These are phyloP conservation scores for Metopolophium dirhodum DNA, from an alignment of 1,140 invertebrate species.

Conservation along the genomic window DNA sequence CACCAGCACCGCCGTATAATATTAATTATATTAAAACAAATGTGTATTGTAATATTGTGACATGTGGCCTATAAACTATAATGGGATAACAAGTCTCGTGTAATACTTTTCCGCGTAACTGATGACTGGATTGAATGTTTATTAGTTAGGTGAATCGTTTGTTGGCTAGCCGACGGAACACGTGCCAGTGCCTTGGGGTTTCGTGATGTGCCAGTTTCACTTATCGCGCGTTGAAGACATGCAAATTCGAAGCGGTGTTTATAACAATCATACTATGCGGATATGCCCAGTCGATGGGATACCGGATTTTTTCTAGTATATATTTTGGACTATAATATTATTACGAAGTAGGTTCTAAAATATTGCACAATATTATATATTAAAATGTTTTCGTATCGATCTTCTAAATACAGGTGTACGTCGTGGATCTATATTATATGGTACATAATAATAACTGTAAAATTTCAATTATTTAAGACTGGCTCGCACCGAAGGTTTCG, in stretches of 20 bases:
- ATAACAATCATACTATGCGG: neutral
- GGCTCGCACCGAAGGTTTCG: neutral
- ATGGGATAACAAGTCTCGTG: conserved; percentile 29
- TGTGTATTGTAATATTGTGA: neutral
- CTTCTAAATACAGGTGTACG: neutral
- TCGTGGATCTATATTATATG: neutral
- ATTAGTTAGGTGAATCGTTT: conserved; percentile 18
- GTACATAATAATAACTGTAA: neutral
- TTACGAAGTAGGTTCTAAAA: neutral
- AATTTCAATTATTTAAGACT: neutral
- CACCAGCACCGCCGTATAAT: neutral
- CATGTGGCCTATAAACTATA: conserved; percentile 10
- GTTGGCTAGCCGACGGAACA: conserved; percentile 16
- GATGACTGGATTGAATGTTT: conserved; percentile 11
- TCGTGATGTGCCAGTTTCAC: neutral
- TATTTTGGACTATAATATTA: neutral
- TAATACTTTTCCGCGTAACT: conserved; percentile 30
- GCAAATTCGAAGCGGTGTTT: neutral
- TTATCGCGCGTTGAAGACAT: neutral
- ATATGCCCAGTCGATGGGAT: neutral
- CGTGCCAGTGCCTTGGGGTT: conserved; percentile 3
- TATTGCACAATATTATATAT: neutral
- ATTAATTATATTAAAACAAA: neutral
- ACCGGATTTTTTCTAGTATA: neutral
- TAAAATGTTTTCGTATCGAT: neutral